Conservation (phyloP, 2,797 vertebrate species). For the Urophycis tenuis region DNA sequence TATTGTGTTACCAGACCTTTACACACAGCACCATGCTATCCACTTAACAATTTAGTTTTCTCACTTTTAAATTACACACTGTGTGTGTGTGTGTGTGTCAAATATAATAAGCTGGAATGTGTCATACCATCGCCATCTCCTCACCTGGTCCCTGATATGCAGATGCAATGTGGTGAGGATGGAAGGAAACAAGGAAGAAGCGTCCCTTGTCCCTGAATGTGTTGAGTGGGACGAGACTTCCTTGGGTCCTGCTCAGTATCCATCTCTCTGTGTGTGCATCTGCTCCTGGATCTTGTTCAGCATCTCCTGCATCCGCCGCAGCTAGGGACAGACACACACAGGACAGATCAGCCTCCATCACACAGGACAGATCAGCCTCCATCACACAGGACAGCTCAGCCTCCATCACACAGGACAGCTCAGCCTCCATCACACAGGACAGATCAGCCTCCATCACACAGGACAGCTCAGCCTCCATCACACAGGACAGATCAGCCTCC, state of each 20-base stretch:
- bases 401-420: no score
- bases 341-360: not conserved
- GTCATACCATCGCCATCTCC: slow-evolving; percentile 32
- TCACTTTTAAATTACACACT: not conserved
- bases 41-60: not conserved
- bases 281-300: slow-evolving; percentile 75
- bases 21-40: not conserved
- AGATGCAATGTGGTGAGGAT: slow-evolving; percentile 30
- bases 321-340: slow-evolving; percentile 44
- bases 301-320: slow-evolving; percentile 79
- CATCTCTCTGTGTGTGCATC: slow-evolving; percentile 72
- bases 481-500: slow-evolving; percentile 4
- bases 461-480: no score
- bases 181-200: slow-evolving; percentile 8
- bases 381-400: slow-evolving; percentile 5
- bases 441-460: not conserved
- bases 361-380: slow-evolving; percentile 5
- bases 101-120: slow-evolving; percentile 21
- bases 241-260: slow-evolving; percentile 58
- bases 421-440: slow-evolving; percentile 11
- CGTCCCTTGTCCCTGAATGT: not conserved
- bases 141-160: slow-evolving; percentile 32
- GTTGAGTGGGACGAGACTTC: slow-evolving; percentile 4
- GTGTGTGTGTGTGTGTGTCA: slow-evolving; percentile 9
- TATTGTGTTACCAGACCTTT: slow-evolving; percentile 34